Conservation (phyloP, 2,888 invertebrate genomes). For the Cryptus armator region DNA sequence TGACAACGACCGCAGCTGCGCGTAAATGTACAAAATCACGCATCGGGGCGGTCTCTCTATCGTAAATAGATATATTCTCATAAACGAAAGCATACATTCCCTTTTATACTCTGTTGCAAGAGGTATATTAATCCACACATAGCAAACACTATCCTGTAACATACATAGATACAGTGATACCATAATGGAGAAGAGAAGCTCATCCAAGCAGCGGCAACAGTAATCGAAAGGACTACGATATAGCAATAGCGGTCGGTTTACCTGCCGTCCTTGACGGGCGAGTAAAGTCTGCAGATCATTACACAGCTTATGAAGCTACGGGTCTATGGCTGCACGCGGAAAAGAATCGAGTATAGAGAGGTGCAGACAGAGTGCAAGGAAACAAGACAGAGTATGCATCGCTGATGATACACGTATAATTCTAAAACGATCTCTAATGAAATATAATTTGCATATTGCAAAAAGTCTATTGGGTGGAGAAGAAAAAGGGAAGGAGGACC, state of each 20-base stretch:
- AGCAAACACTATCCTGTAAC: neutral
- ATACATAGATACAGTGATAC: neutral
- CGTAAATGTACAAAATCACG: neutral
- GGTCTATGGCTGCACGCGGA: neutral
- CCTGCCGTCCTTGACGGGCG: constrained; percentile 49
- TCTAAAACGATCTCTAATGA: constrained; percentile 70
- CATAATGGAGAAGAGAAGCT: neutral
- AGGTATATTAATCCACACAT: neutral
- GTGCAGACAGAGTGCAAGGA: neutral
- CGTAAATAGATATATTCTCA: constrained; percentile 2
- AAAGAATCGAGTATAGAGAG: constrained; percentile 11
- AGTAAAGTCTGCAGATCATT: constrained; percentile 12
- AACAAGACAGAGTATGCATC: constrained; percentile 4
- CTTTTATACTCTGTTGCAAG: neutral
- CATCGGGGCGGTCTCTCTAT: neutral
- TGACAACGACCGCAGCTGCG: neutral
- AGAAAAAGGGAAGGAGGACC: constrained; percentile 32
- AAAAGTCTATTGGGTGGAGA: constrained; percentile 53
- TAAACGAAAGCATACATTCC: neutral
- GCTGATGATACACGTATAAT: constrained; percentile 36
- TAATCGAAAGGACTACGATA: constrained; percentile 28
- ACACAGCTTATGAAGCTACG: neutral
- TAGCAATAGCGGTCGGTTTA: constrained; percentile 7
- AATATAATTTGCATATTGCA: constrained; percentile 73
- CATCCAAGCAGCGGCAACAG: neutral